Conservation (phyloP, 2,113 vertebrate species). For the Haplotaxodon microlepis region DNA sequence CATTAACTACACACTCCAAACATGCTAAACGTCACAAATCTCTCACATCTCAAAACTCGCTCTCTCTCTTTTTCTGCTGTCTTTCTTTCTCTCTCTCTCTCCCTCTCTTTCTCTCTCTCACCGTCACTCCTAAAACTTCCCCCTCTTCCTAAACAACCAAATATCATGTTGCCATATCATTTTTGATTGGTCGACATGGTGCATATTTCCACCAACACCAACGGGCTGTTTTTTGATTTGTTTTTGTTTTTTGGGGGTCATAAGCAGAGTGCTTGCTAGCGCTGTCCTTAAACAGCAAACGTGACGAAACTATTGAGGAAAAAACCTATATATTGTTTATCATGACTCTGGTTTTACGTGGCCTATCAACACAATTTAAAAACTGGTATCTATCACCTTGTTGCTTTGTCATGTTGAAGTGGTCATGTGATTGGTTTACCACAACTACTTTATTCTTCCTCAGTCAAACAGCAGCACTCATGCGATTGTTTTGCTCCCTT, state of each 20-base stretch:
- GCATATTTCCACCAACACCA: accelerated
- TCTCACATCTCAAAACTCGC: no score
- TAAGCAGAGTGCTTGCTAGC: accelerated
- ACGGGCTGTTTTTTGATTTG: neutral
- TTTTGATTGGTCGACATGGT: neutral
- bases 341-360: neutral
- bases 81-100: neutral
- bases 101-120: accelerated
- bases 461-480: accelerated
- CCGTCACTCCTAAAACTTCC: accelerated
- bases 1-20: no score
- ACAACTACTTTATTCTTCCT: accelerated
- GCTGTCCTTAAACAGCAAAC: neutral
- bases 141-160: neutral
- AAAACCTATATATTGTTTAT: neutral
- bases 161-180: neutral
- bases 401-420: neutral
- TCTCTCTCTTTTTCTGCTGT: no score
- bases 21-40: no score
- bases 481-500: accelerated
- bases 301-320: neutral
- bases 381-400: accelerated
- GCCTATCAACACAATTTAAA: accelerated
- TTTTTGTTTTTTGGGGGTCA: no score
- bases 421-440: neutral